A percentile compares a stretch with the other conserved stretches of the same genome.
Evolutionary conservation across 2,113 vertebrate genomes (phyloP).

Genomic region (Trematocara macrostoma): DNA sequence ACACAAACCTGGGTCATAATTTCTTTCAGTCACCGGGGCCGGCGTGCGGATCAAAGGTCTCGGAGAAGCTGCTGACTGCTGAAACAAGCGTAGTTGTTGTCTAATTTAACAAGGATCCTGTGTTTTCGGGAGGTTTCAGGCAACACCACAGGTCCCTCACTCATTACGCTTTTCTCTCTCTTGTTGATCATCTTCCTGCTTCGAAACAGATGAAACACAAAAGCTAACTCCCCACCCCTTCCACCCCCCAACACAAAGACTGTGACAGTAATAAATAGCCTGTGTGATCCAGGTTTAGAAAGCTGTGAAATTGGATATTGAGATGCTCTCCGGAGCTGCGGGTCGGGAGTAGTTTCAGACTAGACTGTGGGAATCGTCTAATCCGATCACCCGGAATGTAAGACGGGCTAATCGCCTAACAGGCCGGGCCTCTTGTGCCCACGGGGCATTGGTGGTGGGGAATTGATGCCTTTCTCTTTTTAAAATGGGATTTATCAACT

Average conservation of each 20-base stretch:
- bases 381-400: constrained; percentile 58
- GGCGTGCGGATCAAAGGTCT: constrained; percentile 43
- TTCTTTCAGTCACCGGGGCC: neutral
- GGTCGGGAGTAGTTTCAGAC: constrained; percentile 58
- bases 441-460: neutral
- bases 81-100: neutral
- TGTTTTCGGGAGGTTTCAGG: constrained; percentile 2
- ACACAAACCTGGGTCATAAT: neutral
- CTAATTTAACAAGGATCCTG: constrained; percentile 29
- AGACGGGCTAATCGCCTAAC: constrained; percentile 50
- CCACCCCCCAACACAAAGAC: constrained; percentile 1
- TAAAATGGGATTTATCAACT: constrained; percentile 28
- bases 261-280: constrained; percentile 73
- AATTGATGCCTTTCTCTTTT: constrained; percentile 12
- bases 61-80: constrained; percentile 39
- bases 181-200: constrained; percentile 45
- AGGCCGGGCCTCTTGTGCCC: constrained; percentile 1
- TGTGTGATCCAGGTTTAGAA: constrained; percentile 67
- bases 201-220: constrained; percentile 46
- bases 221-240: neutral
- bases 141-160: constrained; percentile 38
- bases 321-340: constrained; percentile 57
- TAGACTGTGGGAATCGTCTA: constrained; percentile 63
- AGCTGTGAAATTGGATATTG: constrained; percentile 74
- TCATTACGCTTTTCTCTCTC: constrained; percentile 33